phyloP scores from a whole-genome alignment of 2,888 invertebrate species.

The Timandra comae region DNA sequence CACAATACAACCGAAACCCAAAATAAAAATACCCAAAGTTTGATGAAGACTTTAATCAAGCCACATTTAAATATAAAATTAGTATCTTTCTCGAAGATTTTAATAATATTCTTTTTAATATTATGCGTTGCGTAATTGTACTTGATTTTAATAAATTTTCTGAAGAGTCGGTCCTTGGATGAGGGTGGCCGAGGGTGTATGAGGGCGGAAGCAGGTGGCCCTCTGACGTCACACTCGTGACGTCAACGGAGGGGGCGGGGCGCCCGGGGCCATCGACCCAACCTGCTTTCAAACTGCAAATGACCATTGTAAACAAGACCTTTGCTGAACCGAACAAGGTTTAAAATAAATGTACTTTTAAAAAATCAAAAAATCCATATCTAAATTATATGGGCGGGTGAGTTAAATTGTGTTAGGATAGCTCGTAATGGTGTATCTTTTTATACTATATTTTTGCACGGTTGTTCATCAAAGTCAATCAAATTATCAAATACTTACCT shows the following conservation, averaged over 20 bases:
- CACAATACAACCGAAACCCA: too few relatives aligned
- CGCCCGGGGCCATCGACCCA: constrained; percentile 52
- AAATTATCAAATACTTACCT: too few relatives aligned
- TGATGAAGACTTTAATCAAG: too few relatives aligned
- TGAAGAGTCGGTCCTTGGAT: constrained; percentile 36
- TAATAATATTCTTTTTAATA: constrained; percentile 16
- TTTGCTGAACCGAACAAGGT: constrained; percentile 12
- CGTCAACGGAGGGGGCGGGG: constrained; percentile 61
- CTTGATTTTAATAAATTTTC: constrained; percentile 37
- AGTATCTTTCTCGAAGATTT: not conserved
- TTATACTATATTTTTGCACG: too few relatives aligned
- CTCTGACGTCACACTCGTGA: constrained; percentile 64
- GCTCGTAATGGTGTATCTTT: not conserved
- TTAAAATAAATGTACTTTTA: constrained; percentile 7
- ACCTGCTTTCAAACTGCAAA: constrained; percentile 23
- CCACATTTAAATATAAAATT: not conserved
- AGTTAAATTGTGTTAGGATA: too few relatives aligned
- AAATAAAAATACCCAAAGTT: too few relatives aligned
- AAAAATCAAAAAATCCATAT: too few relatives aligned
- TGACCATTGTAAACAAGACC: constrained; percentile 17
- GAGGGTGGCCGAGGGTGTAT: constrained; percentile 23
- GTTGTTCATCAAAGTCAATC: too few relatives aligned
- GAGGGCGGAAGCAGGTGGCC: constrained; percentile 42
- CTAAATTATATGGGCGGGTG: not conserved
- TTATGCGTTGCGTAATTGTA: constrained; percentile 30